These are phyloP conservation scores for Perodicticus potto DNA, from an alignment of 2,797 vertebrate species.

Conservation along the genomic window DNA sequence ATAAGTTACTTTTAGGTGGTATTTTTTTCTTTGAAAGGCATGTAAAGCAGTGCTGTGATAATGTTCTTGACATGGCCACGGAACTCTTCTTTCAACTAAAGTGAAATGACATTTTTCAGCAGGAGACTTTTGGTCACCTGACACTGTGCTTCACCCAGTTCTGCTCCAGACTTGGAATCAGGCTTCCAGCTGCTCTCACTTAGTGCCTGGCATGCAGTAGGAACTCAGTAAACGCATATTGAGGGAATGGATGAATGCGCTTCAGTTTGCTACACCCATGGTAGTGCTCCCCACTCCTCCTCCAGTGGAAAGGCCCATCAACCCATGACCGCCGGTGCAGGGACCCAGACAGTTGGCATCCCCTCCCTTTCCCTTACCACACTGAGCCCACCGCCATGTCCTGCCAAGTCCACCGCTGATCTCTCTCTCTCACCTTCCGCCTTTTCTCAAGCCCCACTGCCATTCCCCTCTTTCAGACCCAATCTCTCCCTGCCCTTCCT, in stretches of 20 bases:
- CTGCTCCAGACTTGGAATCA: not conserved
- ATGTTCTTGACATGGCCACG: not conserved
- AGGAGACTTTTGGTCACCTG: not conserved
- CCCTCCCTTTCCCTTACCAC: not conserved
- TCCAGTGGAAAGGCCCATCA: not conserved
- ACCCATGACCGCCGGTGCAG: not conserved
- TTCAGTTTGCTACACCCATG: not conserved
- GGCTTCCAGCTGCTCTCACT: not conserved
- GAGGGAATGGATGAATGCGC: accelerated
- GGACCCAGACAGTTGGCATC: not conserved
- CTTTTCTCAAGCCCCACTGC: not conserved
- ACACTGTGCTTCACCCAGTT: not conserved
- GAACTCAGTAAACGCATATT: not conserved
- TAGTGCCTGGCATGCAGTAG: not conserved
- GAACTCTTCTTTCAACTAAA: not conserved
- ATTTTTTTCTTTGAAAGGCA: not conserved
- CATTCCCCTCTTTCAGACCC: not conserved
- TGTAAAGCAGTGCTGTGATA: not conserved
- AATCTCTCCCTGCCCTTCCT: not conserved
- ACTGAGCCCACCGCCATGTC: not conserved
- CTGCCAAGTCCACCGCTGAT: not conserved
- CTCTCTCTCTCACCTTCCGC: not conserved
- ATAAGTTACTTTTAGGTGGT: not conserved
- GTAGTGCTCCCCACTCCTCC: not conserved
- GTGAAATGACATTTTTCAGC: not conserved